Evolutionary conservation across 1,140 invertebrate genomes (phyloP).

Genomic region (Drosophila bipectinata): DNA sequence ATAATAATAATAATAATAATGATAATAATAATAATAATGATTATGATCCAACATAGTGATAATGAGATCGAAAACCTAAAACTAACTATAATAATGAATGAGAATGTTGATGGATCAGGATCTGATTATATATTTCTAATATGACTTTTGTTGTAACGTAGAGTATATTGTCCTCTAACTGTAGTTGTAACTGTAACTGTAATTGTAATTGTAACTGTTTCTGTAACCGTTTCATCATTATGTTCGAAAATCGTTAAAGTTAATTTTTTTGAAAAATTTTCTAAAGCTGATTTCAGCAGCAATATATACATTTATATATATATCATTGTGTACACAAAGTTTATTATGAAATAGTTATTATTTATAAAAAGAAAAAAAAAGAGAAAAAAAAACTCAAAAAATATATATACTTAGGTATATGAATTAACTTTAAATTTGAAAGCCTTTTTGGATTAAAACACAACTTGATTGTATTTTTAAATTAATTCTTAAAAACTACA

Average conservation of each 20-base stretch:
- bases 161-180: conserved; percentile 4
- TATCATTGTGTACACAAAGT: conserved; percentile 4
- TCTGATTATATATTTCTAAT: conserved; percentile 4
- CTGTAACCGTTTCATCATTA: conserved; percentile 20
- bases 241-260: not conserved
- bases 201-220: not conserved
- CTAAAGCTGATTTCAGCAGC: conserved; percentile 8
- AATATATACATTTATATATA: conserved; percentile 5
- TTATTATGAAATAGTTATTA: conserved; percentile 3
- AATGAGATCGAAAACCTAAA: not conserved
- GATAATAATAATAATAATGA: not conserved
- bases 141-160: conserved; percentile 47
- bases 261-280: not conserved
- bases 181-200: conserved; percentile 6
- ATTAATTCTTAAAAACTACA: conserved; percentile 78
- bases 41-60: not conserved
- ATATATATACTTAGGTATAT: conserved; percentile 27
- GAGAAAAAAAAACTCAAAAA: no score
- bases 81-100: no score
- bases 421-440: not conserved
- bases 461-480: conserved; percentile 78
- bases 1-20: conserved; percentile 1
- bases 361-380: no score
- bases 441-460: conserved; percentile 16
- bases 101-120: not conserved